Base-by-base conservation (phyloP, 2,888 invertebrate genomes). In the Agrochola macilenta region DNA sequence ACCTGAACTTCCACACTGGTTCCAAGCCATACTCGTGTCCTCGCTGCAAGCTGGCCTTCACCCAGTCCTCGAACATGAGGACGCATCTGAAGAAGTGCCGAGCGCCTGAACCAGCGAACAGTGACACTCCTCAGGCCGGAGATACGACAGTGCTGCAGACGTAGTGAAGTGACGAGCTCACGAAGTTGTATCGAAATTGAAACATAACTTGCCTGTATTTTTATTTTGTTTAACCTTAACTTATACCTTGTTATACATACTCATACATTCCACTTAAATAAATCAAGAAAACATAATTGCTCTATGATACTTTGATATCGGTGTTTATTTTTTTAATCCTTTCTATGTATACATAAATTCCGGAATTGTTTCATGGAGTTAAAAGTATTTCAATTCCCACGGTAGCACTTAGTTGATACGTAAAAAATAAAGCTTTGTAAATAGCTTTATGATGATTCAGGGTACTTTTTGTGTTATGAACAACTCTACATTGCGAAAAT, bases 61-160 rank as follows among this genome's bases (percentile, higher is more conserved):
- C 98, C 0, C 98, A 98, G 93, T 98, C 98, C 69, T 98, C 98
- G 87, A 98, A 98, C 91, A 98, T 98, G 98, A 97, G 98, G 85
- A 98, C 98, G 0, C 98, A 98, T 92, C 97, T 97, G 90, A 98
- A 98, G 93, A 98, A 98, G 92, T 98, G 98, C 88, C 93, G 87
- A n/a, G 93, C 90, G 0, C 87, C 91, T 14, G 91, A 90, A 52
- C 81, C 86, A 20, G 78, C 46, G 5, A 20, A 52, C 43, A 76
- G 43, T 52, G 80, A 77, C 20, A 81, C 58, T 57, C 12, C 64
- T n/a, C 68, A 68, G 7, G 23, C 23, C 3, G 70, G n/a, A 30
- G 66, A 68, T n/a, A 66, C 52, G 17, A 49, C 63, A 14, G 12
- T 35, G 39, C 17, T 35, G 17, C 70, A 70, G 23, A 54, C 58